phyloP scores from a whole-genome alignment of 2,797 vertebrate species.

The Naso thynnoides region DNA sequence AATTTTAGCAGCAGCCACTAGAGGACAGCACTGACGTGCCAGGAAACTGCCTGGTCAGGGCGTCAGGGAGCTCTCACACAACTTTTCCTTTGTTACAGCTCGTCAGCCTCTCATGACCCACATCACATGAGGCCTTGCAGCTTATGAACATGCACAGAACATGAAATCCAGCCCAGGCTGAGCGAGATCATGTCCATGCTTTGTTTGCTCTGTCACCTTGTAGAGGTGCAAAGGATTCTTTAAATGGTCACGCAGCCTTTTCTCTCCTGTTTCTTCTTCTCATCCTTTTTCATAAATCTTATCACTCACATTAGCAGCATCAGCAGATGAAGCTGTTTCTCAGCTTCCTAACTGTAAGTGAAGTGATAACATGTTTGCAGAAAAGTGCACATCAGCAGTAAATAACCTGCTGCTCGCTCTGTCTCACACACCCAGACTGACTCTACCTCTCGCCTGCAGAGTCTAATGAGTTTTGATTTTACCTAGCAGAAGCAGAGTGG shows the following conservation, averaged over 20 bases:
- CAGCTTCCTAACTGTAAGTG: conserved; percentile 23
- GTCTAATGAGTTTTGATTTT: conserved; percentile 46
- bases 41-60: background rate
- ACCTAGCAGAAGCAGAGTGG: conserved; percentile 12
- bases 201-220: background rate
- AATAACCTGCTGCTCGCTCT: conserved; percentile 27
- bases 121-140: conserved; percentile 52
- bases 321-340: conserved; percentile 9
- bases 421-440: background rate
- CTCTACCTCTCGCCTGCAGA: conserved; percentile 21
- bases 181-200: background rate
- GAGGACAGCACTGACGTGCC: conserved; percentile 65
- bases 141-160: conserved; percentile 12
- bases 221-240: conserved; percentile 2
- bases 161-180: background rate
- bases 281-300: background rate
- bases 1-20: conserved; percentile 51
- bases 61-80: conserved; percentile 19
- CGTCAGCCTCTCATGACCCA: conserved; percentile 36
- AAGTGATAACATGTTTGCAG: conserved; percentile 38
- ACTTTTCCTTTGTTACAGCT: conserved; percentile 24
- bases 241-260: too few species aligned
- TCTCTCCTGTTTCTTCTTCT: background rate
- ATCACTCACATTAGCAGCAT: conserved; percentile 13
- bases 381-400: conserved; percentile 43